Conservation (phyloP, 2,113 vertebrate species). For the Chrysemys picta region DNA sequence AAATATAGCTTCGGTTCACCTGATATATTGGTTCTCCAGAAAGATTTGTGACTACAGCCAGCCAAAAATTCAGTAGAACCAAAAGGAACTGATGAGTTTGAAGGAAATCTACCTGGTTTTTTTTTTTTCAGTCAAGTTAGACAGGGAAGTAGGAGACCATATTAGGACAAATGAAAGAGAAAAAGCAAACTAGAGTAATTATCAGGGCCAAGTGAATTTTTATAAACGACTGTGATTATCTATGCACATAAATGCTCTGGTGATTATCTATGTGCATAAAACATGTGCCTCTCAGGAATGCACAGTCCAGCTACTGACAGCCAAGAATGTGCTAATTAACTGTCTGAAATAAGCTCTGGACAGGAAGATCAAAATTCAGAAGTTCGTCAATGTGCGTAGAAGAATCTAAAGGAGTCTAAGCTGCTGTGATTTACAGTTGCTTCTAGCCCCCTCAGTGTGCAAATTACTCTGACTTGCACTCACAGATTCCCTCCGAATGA, state of each 20-base stretch:
- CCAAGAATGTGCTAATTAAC: not conserved
- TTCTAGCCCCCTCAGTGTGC: not conserved
- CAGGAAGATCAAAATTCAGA: not conserved
- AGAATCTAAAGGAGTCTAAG: not conserved
- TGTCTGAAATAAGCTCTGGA: not conserved
- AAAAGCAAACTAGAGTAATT: not conserved
- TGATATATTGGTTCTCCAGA: not conserved
- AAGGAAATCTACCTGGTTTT: not conserved
- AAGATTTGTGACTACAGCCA: not conserved
- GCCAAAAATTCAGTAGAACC: not conserved
- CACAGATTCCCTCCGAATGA: not conserved
- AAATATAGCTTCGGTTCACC: constrained; percentile 5
- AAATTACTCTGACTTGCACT: not conserved
- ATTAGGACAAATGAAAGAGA: not conserved
- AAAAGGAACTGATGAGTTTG: not conserved
- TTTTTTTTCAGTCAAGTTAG: not conserved
- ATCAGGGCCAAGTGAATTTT: not conserved
- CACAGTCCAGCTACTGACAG: not conserved
- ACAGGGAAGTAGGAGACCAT: not conserved
- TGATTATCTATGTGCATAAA: not conserved
- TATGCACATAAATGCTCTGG: not conserved
- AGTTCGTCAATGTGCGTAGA: not conserved
- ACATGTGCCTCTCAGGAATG: not conserved
- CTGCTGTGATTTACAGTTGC: not conserved
- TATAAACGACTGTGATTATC: not conserved